Evolutionary conservation across 1,140 invertebrate species (phyloP).

Genomic region (Drosophila ironensis): DNA sequence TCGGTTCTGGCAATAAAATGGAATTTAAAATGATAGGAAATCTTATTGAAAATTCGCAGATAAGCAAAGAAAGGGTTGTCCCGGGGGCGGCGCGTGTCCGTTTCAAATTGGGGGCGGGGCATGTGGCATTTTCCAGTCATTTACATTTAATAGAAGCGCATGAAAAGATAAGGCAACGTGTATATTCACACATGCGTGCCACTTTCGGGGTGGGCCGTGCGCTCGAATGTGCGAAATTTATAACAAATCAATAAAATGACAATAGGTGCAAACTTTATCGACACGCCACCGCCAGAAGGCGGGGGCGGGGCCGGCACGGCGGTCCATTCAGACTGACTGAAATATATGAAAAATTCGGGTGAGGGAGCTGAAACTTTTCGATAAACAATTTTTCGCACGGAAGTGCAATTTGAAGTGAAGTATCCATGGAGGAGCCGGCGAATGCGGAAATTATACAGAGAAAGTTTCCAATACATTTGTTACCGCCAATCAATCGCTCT

Average conservation of each 20-base stretch:
- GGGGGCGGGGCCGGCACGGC: conserved; percentile 25
- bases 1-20: conserved; percentile 64
- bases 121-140: conserved; percentile 64
- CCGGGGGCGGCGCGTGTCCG: conserved; percentile 32
- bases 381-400: conserved; percentile 80
- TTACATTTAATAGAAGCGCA: conserved; percentile 72
- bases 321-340: conserved; percentile 52
- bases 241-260: conserved; percentile 80
- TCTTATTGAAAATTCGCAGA: conserved; percentile 68
- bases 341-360: background rate
- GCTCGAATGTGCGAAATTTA: conserved; percentile 64
- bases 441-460: conserved; percentile 77
- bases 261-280: conserved; percentile 78
- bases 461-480: conserved; percentile 78
- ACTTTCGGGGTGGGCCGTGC: conserved; percentile 7
- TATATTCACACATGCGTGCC: background rate
- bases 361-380: conserved; percentile 51
- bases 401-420: conserved; percentile 79
- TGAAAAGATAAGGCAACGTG: conserved; percentile 61
- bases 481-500: conserved; percentile 63
- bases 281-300: conserved; percentile 4
- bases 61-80: conserved; percentile 67
- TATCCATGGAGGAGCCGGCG: conserved; percentile 41
- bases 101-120: conserved; percentile 39
- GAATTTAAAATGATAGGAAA: conserved; percentile 75